Conservation (phyloP, 37 sponge, comb jelly and placozoan species). For the Mnemiopsis leidyi region DNA sequence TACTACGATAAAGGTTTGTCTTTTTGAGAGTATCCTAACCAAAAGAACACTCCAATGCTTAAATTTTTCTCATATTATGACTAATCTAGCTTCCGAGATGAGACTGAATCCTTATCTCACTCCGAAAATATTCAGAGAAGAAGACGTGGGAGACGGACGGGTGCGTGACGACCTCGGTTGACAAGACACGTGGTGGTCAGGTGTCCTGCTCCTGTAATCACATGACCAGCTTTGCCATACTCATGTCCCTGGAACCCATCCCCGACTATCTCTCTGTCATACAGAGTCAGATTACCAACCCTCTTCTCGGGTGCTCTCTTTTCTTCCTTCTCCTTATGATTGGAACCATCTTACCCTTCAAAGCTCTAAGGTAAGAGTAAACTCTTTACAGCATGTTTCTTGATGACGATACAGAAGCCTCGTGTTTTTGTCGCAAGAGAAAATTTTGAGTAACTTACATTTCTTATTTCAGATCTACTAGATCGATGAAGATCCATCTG, state of each 20-base stretch:
- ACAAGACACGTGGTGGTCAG: slow-evolving; percentile 19
- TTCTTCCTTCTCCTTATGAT: slow-evolving; percentile 10
- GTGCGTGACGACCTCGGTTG: not conserved
- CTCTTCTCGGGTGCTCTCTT: slow-evolving; percentile 15
- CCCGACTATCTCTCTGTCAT: not conserved
- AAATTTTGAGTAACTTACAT: no score
- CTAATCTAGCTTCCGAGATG: no score
- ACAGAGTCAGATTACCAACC: not conserved
- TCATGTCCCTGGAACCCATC: slow-evolving; percentile 33
- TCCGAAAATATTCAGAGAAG: slow-evolving; percentile 1
- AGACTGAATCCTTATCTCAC: no score
- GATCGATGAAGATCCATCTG: slow-evolving; percentile 48
- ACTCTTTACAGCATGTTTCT: not conserved
- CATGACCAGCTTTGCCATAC: slow-evolving; percentile 52
- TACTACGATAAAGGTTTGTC: slow-evolving; percentile 51
- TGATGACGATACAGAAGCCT: no score
- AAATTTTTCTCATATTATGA: no score
- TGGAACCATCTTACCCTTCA: not conserved
- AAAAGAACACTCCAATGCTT: no score
- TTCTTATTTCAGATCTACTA: not conserved
- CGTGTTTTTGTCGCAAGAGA: no score
- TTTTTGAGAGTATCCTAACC: no score
- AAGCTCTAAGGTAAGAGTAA: not conserved
- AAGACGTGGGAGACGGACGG: not conserved
- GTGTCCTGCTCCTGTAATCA: slow-evolving; percentile 15